Base-by-base conservation (phyloP, 2,113 vertebrate genomes). In the Ochotona curzoniae region DNA sequence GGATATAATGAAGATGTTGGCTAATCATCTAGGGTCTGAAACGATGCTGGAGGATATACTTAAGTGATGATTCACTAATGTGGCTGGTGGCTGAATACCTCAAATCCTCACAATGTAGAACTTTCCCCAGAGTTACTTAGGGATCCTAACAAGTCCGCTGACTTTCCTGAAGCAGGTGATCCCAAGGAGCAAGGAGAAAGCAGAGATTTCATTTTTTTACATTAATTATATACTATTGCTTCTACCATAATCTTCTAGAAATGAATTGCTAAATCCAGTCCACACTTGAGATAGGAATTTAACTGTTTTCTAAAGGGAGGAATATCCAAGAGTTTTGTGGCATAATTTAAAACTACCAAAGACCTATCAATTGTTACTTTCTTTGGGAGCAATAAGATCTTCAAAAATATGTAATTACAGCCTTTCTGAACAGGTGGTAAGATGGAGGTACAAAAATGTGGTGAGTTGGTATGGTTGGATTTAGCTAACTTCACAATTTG, bases 191-290 rank as follows among this genome's bases (percentile, higher is more conserved):
- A n/a, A 49, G 51, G 32, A 83, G 79, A 35, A 80, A 57, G 79
- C 85, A 51, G 17, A 32, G n/a, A 17, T 78, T 64, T n/a, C 35
- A 60, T 75, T 69, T 91, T 91, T 81, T 91, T 13, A 81, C 66
- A 44, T 38, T 64, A 64, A 23, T 64, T 47, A 81, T 26, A 81
- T 60, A 49, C 30, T 21, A 28, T 28, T 26, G 47, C 49, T 61
- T 80, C 71, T 74, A 60, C 73, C 25, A 14, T 66, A 57, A 15
- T 57, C 9, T 57, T 57, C 17, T 57, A 57, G n/a, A 63, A 75
- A 25, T 60, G 25, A 79, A 67, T 73, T 49, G 51, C 44, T 21
- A 18, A 57, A 89, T n/a, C 21, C 38, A 44, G 38, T 44, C 26
- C 67, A 85, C n/a, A 25, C 32, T 54, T 44, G 61, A 60, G 14